Evolutionary conservation across 1,140 invertebrate species (phyloP), one percentile per base, ranked within the genome.

Genomic region (Schlechtendalia chinensis): DNA sequence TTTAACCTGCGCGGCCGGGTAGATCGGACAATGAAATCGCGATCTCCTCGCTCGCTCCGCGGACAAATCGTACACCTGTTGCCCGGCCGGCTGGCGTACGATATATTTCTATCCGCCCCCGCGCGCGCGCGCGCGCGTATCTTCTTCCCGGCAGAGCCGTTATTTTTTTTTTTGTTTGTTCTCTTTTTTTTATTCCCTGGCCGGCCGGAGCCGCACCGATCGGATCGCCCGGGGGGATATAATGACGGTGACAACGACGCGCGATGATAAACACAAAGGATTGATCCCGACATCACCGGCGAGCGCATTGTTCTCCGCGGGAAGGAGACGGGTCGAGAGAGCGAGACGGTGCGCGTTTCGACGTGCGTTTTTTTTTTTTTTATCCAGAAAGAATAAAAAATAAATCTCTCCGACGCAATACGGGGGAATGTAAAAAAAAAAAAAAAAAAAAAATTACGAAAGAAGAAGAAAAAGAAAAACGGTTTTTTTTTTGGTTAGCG

Each of bases 21-120:
- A 47, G 22, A 61, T 61, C 75, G 75, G 75, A 79, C 75, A 79
- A 79, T 79, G 75, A 79, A 79, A 79, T 79, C 56, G 75, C 75
- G 39, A 79, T 79, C 63, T 58, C 58, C 63, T 50, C 75, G 75
- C 75, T 79, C 63, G 75, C 58, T 79, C 47, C 75, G 75, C 75
- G 75, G 75, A 79, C 75, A 79, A 79, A 61, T 61, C 8, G 8
- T 47, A 79, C 75, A 79, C 75, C 75, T 79, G 75, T 79, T 63
- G 75, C 61, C 3, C 3, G 32, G 8, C 32, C 32, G 3, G 56
- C n/a, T n/a, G 39, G 56, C 45, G 50, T 59, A 45, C 29, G 50
- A 19, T 58, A 47, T 54, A 59, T 39, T 45, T 32, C 54, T 79
- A 50, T 79, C 61, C 32, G 27, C 53, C 47, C 63, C 11, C 69